Percentiles rank a stretch among this genome's conserved stretches.
Evolutionary conservation across 2,888 invertebrate species (phyloP).

Genomic region (Seira ritae): DNA sequence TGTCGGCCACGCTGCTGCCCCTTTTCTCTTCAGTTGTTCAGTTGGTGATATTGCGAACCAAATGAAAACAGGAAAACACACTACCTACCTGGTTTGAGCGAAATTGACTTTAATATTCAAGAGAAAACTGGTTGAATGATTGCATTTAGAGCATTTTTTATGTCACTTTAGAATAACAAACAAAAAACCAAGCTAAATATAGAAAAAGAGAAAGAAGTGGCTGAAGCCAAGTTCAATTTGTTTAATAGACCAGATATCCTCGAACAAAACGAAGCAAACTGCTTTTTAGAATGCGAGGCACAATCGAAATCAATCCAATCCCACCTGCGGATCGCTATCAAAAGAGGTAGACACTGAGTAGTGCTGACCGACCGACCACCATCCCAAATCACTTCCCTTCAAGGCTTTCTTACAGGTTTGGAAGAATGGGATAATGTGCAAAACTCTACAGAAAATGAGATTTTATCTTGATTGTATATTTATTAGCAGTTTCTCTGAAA

Average conservation of each 20-base stretch:
- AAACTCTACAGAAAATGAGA: constrained; percentile 25
- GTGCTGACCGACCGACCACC: constrained; percentile 26
- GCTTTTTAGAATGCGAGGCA: not conserved
- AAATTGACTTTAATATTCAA: constrained; percentile 34
- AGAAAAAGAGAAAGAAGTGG: constrained; percentile 9
- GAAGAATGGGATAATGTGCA: constrained; percentile 35
- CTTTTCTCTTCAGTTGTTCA: not conserved
- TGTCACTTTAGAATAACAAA: not conserved
- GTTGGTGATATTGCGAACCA: not conserved
- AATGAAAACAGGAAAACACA: constrained; percentile 19
- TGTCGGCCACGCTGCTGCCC: not conserved
- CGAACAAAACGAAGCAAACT: constrained; percentile 3
- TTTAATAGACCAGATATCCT: constrained; percentile 1
- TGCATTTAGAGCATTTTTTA: constrained; percentile 8
- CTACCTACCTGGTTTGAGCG: constrained; percentile 17
- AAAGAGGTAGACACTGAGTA: constrained; percentile 25
- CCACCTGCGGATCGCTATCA: constrained; percentile 47
- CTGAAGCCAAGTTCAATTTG: not conserved
- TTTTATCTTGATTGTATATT: constrained; percentile 52
- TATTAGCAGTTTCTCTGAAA: constrained; percentile 34
- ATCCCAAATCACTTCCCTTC: constrained; percentile 55
- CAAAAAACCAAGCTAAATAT: not conserved
- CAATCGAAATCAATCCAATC: constrained; percentile 43
- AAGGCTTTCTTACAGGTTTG: constrained; percentile 45
- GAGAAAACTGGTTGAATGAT: constrained; percentile 50